Evolutionary conservation across 1,140 invertebrate species (phyloP), one percentile per base, ranked within the genome.

Genomic region (Apis mellifera): DNA sequence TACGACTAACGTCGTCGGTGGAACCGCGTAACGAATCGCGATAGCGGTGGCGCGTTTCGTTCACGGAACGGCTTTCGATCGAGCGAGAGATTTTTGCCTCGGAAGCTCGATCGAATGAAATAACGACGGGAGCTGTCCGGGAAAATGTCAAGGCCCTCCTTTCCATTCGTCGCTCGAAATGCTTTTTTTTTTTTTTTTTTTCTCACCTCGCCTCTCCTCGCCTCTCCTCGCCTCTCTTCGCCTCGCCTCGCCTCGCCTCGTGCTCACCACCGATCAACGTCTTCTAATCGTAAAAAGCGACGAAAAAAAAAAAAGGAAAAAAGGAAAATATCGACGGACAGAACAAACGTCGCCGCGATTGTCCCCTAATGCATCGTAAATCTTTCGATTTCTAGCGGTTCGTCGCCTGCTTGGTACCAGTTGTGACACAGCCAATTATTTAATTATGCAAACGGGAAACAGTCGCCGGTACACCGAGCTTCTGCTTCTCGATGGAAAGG

Each of bases 111-210:
- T 50, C 66, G 65, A 81, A 55, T 21, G 74, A 87, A 84, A 72
- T 59, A 66, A 68, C 70, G 74, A 42, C 9, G 17, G 19, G 54
- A 42, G 13, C 52, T 76, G 72, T 59, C 77, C 19, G 26, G 74
- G 74, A 78, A 88, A 86, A 84, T 78, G 83, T 74, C 82, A 84
- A 86, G 86, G 78, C 68, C 32, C 75, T 85, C 64, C 78, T 60
- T 78, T 78, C 72, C 77, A 71, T 82, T 84, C 74, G 69, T 77
- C 78, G 59, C 59, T 42, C 32, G 69, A 77, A 52, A 84, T 64
- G 77, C 32, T 79, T 87, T 87, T 88, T 85, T 72, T 83, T 42
- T 42, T 5, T 42, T 42, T 42, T 42, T 5, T 42, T 42, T 5
- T 42, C n/a, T n/a, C n/a, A n/a, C n/a, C 32, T 42, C 32, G 4